Evolutionary conservation across 2,888 invertebrate species (phyloP), one percentile per base, ranked within the genome.

Genomic region (Brachycybe producta): DNA sequence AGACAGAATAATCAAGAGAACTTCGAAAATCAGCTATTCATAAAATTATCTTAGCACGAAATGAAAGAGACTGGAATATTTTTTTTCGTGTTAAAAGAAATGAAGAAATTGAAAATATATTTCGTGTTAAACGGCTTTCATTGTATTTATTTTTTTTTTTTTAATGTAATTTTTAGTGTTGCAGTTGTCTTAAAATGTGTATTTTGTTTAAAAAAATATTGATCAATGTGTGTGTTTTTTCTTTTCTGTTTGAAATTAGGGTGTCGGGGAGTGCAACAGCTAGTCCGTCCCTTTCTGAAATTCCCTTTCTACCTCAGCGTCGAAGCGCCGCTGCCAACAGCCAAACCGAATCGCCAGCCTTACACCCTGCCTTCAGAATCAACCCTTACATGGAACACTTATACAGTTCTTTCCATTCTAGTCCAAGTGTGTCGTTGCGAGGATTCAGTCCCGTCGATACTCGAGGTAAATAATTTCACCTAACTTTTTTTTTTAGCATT

Each of bases 381-480:
- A 77, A 78, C 55, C 68, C 69, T 64, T 82, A 81, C 72, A 80
- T 82, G 79, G 82, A 82, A 72, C 81, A 81, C 69, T 73, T 82
- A 59, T 82, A 82, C 65, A 76, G 80, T 53, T 72, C 80, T 59
- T 79, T 81, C 61, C 79, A 82, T 67, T 74, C 64, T 55, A 76
- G 75, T 65, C 76, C 78, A 55, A 72, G 75, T 55, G 75, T 79
- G 60, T 79, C 81, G 56, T 72, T 80, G 63, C 79, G 81, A 66
- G 80, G 64, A 46, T 60, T 66, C 51, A 62, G 64, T 53, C 63
- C 65, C 17, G 59, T 65, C 53, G 66, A 65, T 56, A 59, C 61
- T 47, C 57, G 65, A 60, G 64, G 82, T 82, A 70, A 71, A 55
- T 54, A 47, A 24, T n/a, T 27, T 42, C 27, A 3, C 8, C 3